Evolutionary conservation across 2,888 invertebrate genomes (phyloP).

Genomic region (Sinhomidia bicolor): DNA sequence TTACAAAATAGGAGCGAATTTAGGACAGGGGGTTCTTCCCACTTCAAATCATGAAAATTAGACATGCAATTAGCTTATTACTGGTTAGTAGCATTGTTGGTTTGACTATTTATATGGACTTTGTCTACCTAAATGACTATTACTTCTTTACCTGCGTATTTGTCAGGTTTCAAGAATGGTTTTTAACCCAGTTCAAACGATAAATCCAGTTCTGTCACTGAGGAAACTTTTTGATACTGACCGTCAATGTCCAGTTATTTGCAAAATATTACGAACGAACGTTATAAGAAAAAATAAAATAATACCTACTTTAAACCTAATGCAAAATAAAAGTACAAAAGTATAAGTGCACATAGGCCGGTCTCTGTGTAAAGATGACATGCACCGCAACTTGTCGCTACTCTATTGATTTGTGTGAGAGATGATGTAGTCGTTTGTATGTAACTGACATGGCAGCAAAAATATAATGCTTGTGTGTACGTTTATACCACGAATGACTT

Average conservation of each 20-base stretch:
- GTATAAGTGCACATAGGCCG: too few relatives aligned
- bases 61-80: slow-evolving; percentile 71
- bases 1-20: slow-evolving; percentile 58
- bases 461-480: not conserved
- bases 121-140: too few relatives aligned
- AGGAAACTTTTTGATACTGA: too few relatives aligned
- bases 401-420: not conserved
- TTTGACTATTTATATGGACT: too few relatives aligned
- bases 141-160: too few relatives aligned
- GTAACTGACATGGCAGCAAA: not conserved
- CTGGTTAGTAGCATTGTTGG: slow-evolving; percentile 40
- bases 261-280: not conserved
- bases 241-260: not conserved
- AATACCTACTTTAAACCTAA: not conserved
- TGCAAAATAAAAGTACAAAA: not conserved
- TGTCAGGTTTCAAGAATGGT: too few relatives aligned
- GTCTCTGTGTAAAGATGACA: too few relatives aligned
- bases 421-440: not conserved
- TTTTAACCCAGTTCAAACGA: too few relatives aligned
- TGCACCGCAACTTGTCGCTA: too few relatives aligned
- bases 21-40: slow-evolving; percentile 59
- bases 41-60: slow-evolving; percentile 62
- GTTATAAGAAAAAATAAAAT: not conserved
- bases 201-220: not conserved
- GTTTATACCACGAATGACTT: slow-evolving; percentile 58